Evolutionary conservation across 37 sponge, comb jelly and placozoan species (phyloP).

Genomic region (Amphimedon queenslandica): DNA sequence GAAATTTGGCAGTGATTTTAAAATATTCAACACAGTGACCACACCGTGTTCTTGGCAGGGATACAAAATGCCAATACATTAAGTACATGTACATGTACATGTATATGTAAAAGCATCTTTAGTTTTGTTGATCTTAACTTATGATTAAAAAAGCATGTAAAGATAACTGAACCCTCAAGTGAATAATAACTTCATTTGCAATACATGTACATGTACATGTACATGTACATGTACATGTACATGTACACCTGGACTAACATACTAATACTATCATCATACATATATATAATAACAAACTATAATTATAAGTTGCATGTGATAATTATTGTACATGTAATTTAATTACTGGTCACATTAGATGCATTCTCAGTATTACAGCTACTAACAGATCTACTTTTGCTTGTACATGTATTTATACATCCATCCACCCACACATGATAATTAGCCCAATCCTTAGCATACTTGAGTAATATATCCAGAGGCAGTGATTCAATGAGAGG

Average conservation of each 20-base stretch:
- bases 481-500: neutral
- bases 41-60: no score
- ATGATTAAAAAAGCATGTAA: neutral
- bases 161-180: neutral
- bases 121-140: no score
- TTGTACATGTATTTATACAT: constrained; percentile 4
- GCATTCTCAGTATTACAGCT: neutral
- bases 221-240: constrained; percentile 25
- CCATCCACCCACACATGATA: no score
- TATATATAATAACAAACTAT: no score
- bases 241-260: constrained; percentile 15
- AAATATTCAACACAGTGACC: no score
- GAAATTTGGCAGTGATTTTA: no score
- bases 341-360: neutral
- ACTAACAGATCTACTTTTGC: constrained; percentile 6
- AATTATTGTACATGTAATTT: no score
- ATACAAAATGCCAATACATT: neutral
- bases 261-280: neutral
- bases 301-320: no score
- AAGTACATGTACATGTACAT: no score
- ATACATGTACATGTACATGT: constrained; percentile 15
- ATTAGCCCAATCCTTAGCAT: no score
- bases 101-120: no score
- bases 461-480: neutral
- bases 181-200: no score